Evolutionary conservation across 2,797 vertebrate genomes (phyloP), one percentile per base, ranked within the genome.

Genomic region (Epinephelus coioides): DNA sequence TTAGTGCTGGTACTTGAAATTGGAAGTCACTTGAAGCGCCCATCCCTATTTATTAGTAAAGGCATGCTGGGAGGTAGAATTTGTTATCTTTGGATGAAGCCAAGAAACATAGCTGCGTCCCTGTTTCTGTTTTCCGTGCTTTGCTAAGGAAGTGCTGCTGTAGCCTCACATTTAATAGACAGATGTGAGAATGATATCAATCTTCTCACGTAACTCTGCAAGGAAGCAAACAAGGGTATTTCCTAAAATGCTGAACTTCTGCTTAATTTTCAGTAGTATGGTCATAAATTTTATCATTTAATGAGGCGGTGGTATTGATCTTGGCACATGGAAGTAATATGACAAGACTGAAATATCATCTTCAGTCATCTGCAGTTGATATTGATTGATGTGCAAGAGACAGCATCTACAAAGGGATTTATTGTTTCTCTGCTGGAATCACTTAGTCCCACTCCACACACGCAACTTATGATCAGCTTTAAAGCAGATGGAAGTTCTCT

Each of bases 381-480:
- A 73, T 40, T 66, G 60, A 82, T 53, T 67, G 14, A 64, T 79
- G 21, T 73, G 54, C 30, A 17, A 69, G 51, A 68, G 55, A 69
- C 61, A 69, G 57, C 69, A 74, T 75, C 76, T 63, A 50, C 67
- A 62, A 44, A 76, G 19, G 47, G 65, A 76, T 87, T 82, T 69
- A 88, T 90, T 3, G 38, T 76, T 78, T 67, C 13, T 68, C 63
- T 49, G 54, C 59, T 85, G 83, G 71, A 72, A 81, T 79, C 57
- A 66, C 53, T 90, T 73, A 55, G 46, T 62, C 64, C 23, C n/a
- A 65, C 21, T 64, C 21, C 76, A 40, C 84, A 67, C 69, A 84
- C 14, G 46, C 27, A 60, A 67, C 62, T 77, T 54, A 69, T 43
- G 11, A 71, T 47, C 50, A 47, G 67, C 72, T 73, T 82, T 10